These are phyloP conservation scores for Triplophysa yarkandensis DNA, from an alignment of 2,797 vertebrate species.

Conservation along the genomic window DNA sequence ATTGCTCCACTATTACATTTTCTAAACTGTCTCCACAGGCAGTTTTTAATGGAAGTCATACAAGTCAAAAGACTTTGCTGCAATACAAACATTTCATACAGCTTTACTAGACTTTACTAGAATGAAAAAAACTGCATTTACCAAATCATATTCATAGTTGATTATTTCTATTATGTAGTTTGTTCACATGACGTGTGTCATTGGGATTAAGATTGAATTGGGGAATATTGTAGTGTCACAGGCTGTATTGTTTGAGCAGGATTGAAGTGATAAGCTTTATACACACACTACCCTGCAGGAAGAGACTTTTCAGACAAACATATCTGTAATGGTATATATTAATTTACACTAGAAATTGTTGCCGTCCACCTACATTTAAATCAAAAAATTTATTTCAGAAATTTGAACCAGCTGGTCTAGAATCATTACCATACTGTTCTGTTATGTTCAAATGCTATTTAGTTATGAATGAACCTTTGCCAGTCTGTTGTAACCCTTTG, in stretches of 20 bases:
- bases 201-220: slow-evolving; percentile 81
- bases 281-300: slow-evolving; percentile 67
- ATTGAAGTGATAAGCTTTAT: slow-evolving; percentile 80
- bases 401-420: too few relatives aligned
- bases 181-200: slow-evolving; percentile 71
- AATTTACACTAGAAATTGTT: slow-evolving; percentile 7
- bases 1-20: slow-evolving; percentile 82
- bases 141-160: slow-evolving; percentile 76
- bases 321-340: slow-evolving; percentile 2
- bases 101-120: slow-evolving; percentile 76
- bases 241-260: slow-evolving; percentile 76
- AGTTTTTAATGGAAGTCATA: slow-evolving; percentile 77
- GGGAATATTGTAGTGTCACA: slow-evolving; percentile 78
- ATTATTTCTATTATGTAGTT: slow-evolving; percentile 50
- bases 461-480: too few relatives aligned
- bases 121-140: slow-evolving; percentile 75
- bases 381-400: too few relatives aligned
- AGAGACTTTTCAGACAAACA: slow-evolving; percentile 1
- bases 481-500: too few relatives aligned
- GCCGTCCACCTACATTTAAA: slow-evolving; percentile 1
- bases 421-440: too few relatives aligned
- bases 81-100: slow-evolving; percentile 80
- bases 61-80: slow-evolving; percentile 74
- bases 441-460: too few relatives aligned
- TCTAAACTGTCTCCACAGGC: slow-evolving; percentile 76